Evolutionary conservation across 2,797 vertebrate genomes (phyloP).

Genomic region (Triplophysa bombifrons): DNA sequence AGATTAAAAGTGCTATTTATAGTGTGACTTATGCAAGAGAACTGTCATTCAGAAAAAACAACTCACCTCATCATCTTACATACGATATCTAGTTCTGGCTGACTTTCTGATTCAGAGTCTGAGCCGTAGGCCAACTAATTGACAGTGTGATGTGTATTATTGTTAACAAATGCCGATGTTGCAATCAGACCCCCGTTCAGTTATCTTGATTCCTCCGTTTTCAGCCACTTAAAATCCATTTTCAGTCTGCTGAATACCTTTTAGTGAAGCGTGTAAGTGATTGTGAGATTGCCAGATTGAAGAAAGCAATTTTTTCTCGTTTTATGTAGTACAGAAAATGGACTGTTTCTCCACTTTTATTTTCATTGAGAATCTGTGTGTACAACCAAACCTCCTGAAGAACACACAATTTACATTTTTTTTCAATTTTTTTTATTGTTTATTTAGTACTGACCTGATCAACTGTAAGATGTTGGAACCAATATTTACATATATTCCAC

Average conservation of each 20-base stretch:
- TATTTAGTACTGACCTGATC: too few species aligned
- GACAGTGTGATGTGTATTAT: slow-evolving; percentile 9
- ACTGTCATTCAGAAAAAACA: background rate
- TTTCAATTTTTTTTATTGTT: too few species aligned
- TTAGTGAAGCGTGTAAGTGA: background rate
- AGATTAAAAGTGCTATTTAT: too few species aligned
- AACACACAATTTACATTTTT: too few species aligned
- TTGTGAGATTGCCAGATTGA: background rate
- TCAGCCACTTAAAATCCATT: slow-evolving; percentile 16
- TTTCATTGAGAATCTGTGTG: background rate
- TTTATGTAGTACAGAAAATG: background rate
- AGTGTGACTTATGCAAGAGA: too few species aligned
- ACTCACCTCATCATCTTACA: background rate
- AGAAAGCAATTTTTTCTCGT: background rate
- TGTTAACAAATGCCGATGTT: background rate
- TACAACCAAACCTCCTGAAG: too few species aligned
- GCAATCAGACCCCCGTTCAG: background rate
- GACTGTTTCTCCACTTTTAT: background rate
- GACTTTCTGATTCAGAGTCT: background rate
- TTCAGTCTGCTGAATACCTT: background rate
- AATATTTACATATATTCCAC: too few species aligned
- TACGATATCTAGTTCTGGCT: background rate
- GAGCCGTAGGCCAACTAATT: background rate
- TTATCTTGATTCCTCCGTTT: background rate
- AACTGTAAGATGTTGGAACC: too few species aligned